Conservation (phyloP, 2,797 vertebrate genomes). For the Basileuterus tristriatus region DNA sequence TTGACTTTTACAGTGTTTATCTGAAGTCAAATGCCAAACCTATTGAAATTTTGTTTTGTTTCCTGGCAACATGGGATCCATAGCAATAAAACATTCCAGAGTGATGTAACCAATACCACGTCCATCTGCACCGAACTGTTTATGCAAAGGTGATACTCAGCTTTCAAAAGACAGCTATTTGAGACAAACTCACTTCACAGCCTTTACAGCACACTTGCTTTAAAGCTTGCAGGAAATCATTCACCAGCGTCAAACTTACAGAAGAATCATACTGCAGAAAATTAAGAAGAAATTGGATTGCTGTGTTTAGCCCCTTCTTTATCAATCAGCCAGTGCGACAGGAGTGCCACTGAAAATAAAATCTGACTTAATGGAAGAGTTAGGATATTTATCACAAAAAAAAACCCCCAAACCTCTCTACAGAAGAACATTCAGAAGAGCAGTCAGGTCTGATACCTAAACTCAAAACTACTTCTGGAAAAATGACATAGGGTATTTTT, state of each 20-base stretch:
- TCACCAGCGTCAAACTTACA: neutral
- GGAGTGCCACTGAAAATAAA: neutral
- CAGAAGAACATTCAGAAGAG: neutral
- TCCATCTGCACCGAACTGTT: constrained; percentile 45
- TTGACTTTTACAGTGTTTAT: constrained; percentile 68
- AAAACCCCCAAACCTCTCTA: neutral
- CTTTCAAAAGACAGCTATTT: constrained; percentile 24
- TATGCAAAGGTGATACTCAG: constrained; percentile 50
- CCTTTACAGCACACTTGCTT: neutral
- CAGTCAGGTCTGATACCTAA: neutral
- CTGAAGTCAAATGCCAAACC: constrained; percentile 58
- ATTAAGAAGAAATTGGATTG: neutral
- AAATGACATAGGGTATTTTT: neutral
- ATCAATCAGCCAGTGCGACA: neutral
- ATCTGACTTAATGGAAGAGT: neutral
- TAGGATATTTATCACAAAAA: neutral
- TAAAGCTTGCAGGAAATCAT: neutral
- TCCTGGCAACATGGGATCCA: constrained; percentile 54
- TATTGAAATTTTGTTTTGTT: constrained; percentile 64
- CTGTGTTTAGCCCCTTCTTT: neutral
- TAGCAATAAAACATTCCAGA: constrained; percentile 67
- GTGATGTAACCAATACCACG: constrained; percentile 41
- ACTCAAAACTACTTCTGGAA: neutral
- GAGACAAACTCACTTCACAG: neutral
- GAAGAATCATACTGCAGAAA: neutral